phyloP scores from a whole-genome alignment of 2,797 vertebrate species.

The Chloroceryle inda region DNA sequence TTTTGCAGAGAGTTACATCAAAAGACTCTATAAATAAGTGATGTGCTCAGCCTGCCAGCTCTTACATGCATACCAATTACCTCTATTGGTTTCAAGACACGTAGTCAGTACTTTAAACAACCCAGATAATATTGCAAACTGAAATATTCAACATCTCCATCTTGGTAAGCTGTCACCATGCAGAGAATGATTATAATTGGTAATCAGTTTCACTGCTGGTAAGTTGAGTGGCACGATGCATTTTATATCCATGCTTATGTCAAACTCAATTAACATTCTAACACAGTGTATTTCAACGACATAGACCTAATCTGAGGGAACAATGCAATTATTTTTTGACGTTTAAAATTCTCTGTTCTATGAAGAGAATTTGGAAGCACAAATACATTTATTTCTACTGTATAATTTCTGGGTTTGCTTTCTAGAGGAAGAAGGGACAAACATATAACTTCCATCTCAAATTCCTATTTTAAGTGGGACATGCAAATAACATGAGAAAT shows the following conservation, averaged over 20 bases:
- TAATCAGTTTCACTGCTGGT: constrained; percentile 85
- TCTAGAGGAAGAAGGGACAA: background rate
- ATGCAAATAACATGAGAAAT: background rate
- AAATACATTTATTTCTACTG: constrained; percentile 61
- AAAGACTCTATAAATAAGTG: constrained; percentile 87
- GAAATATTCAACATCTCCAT: constrained; percentile 87
- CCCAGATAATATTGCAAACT: constrained; percentile 85
- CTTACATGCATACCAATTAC: constrained; percentile 88
- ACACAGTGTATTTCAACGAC: constrained; percentile 78
- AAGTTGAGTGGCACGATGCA: constrained; percentile 82
- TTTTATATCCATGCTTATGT: constrained; percentile 85
- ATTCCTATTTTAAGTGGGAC: background rate
- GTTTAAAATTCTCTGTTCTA: constrained; percentile 64
- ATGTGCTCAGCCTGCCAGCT: constrained; percentile 82
- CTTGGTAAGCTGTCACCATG: constrained; percentile 81
- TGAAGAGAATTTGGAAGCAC: constrained; percentile 48
- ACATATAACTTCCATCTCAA: background rate
- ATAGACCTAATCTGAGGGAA: constrained; percentile 77
- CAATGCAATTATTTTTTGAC: constrained; percentile 76
- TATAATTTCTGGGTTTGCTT: constrained; percentile 17
- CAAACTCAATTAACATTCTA: constrained; percentile 87
- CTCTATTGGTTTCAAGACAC: constrained; percentile 85
- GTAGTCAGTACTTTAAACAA: constrained; percentile 87
- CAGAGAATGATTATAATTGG: constrained; percentile 86
- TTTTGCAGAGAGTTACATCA: constrained; percentile 83